These are phyloP conservation scores for Hyphantria cunea DNA, from an alignment of 1,140 invertebrate species.

Conservation along the genomic window DNA sequence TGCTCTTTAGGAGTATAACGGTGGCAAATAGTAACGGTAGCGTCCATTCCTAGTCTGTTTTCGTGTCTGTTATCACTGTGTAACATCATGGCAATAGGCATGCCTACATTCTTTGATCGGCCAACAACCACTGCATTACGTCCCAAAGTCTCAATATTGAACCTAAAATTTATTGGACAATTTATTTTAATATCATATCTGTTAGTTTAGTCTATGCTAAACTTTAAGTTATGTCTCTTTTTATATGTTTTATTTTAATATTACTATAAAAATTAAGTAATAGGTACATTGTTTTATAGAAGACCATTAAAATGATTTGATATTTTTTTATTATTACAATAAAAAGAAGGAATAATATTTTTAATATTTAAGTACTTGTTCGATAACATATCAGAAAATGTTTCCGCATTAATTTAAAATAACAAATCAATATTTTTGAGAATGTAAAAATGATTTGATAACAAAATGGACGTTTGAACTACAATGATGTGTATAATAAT, in stretches of 20 bases:
- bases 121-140: constrained; percentile 94
- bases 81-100: constrained; percentile 91
- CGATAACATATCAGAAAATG: too few species aligned
- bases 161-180: constrained; percentile 75
- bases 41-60: constrained; percentile 86
- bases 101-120: constrained; percentile 94
- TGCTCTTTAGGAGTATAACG: constrained; percentile 91
- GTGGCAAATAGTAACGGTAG: constrained; percentile 94
- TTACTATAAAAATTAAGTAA: too few species aligned
- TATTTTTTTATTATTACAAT: too few species aligned
- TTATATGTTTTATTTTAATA: too few species aligned
- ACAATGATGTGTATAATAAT: not conserved
- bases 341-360: too few species aligned
- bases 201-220: not conserved
- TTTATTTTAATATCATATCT: not conserved
- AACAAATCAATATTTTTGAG: not conserved
- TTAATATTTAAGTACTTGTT: too few species aligned
- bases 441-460: not conserved
- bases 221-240: too few species aligned
- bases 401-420: not conserved
- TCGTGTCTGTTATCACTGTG: constrained; percentile 88
- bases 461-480: not conserved
- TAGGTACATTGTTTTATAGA: too few species aligned
- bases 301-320: too few species aligned
- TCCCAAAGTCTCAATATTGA: constrained; percentile 89